Conservation (phyloP, 2,113 vertebrate species). For the Epinephelus fuscoguttatus region DNA sequence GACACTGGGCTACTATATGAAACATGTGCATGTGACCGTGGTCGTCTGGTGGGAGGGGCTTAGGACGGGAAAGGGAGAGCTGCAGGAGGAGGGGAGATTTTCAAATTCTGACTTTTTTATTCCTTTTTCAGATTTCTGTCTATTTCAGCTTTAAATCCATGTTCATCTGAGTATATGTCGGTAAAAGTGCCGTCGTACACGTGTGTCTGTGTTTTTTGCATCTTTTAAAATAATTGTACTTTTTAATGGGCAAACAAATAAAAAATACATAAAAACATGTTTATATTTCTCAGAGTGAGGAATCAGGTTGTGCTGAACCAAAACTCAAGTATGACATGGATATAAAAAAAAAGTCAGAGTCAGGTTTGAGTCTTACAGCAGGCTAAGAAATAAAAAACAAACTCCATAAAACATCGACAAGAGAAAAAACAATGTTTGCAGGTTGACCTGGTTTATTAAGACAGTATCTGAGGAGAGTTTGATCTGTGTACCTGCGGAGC, state of each 20-base stretch:
- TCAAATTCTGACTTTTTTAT: too few relatives aligned
- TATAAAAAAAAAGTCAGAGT: too few relatives aligned
- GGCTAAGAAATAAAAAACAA: neutral
- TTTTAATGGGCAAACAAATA: neutral
- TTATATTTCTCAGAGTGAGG: neutral
- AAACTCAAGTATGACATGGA: neutral
- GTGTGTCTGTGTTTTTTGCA: neutral
- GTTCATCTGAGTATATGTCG: neutral
- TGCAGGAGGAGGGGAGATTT: too few relatives aligned
- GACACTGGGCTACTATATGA: too few relatives aligned
- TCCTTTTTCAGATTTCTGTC: too few relatives aligned
- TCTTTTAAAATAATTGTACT: neutral
- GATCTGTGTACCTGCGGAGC: constrained; percentile 80
- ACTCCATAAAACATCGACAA: neutral
- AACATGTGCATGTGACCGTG: too few relatives aligned
- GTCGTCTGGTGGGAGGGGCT: too few relatives aligned
- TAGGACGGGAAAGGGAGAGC: too few relatives aligned
- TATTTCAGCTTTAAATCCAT: too few relatives aligned
- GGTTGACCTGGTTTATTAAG: constrained; percentile 1
- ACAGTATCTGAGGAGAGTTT: neutral
- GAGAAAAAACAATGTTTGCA: neutral
- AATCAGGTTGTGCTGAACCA: neutral
- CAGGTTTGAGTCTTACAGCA: too few relatives aligned
- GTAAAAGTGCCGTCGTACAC: neutral
- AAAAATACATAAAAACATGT: neutral